phyloP scores from a whole-genome alignment of 2,888 invertebrate species.

The Koerneria pararmatus region DNA sequence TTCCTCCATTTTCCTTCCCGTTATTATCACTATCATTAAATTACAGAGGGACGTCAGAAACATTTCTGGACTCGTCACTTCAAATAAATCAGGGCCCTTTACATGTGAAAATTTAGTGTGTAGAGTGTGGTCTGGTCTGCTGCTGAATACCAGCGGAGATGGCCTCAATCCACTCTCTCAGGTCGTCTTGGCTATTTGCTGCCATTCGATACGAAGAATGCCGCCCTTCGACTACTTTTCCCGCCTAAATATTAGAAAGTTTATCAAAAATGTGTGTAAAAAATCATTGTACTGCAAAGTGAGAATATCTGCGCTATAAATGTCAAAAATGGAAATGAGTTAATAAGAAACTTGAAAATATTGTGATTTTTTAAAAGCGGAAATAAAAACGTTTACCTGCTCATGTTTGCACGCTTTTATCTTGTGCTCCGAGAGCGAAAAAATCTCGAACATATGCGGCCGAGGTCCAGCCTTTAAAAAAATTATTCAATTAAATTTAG shows the following conservation, averaged over 20 bases:
- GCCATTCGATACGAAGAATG: constrained; percentile 77
- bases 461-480: constrained; percentile 20
- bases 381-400: no score
- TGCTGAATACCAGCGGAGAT: constrained; percentile 7
- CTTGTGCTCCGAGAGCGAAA: constrained; percentile 36
- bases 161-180: constrained; percentile 26
- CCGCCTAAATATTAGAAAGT: no score
- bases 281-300: no score
- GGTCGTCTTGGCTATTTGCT: constrained; percentile 71
- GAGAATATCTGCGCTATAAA: no score
- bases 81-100: neutral
- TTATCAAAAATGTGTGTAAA: no score
- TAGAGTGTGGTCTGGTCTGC: neutral
- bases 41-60: neutral
- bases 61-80: neutral
- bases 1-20: no score
- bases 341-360: no score
- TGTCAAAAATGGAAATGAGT: no score
- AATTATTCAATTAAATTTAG: neutral
- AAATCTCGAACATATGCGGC: constrained; percentile 45
- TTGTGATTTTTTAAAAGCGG: no score
- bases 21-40: no score
- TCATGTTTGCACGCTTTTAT: constrained; percentile 45
- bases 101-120: neutral
- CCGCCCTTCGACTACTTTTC: constrained; percentile 72